Percentiles rank a stretch among this genome's conserved stretches.
Evolutionary conservation across 2,888 invertebrate species (phyloP).

Genomic region (Ophion slaviceki): DNA sequence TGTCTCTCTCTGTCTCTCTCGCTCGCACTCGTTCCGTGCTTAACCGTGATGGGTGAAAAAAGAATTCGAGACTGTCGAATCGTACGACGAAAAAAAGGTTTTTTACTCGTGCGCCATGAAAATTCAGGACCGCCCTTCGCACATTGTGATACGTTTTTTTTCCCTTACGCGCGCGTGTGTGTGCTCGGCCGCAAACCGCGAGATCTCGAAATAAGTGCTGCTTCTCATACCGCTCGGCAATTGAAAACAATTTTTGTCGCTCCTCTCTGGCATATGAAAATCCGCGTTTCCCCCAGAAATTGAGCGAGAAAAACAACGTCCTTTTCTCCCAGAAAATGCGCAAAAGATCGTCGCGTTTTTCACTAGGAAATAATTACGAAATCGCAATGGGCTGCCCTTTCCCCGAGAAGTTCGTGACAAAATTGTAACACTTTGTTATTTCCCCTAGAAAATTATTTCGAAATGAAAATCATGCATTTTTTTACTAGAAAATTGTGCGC

Average conservation of each 20-base stretch:
- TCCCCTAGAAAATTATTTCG: not conserved
- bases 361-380: no score
- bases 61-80: constrained; percentile 6
- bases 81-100: not conserved
- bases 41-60: constrained; percentile 52
- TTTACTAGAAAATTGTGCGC: not conserved
- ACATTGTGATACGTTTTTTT: not conserved
- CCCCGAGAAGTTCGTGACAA: no score
- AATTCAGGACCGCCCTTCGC: constrained; percentile 8
- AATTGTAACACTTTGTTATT: not conserved
- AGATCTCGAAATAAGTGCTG: not conserved
- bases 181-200: not conserved
- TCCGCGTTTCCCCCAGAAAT: no score
- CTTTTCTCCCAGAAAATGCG: no score
- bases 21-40: no score
- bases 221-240: no score
- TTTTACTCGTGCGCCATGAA: not conserved
- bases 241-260: no score
- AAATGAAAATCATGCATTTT: not conserved
- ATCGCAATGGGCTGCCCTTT: no score
- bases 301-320: no score
- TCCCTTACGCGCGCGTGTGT: not conserved
- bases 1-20: constrained; percentile 48
- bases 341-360: no score
- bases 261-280: no score